Percentiles rank a stretch among this genome's conserved stretches.
Evolutionary conservation across 2,113 vertebrate species (phyloP).

Genomic region (Daboia siamensis): DNA sequence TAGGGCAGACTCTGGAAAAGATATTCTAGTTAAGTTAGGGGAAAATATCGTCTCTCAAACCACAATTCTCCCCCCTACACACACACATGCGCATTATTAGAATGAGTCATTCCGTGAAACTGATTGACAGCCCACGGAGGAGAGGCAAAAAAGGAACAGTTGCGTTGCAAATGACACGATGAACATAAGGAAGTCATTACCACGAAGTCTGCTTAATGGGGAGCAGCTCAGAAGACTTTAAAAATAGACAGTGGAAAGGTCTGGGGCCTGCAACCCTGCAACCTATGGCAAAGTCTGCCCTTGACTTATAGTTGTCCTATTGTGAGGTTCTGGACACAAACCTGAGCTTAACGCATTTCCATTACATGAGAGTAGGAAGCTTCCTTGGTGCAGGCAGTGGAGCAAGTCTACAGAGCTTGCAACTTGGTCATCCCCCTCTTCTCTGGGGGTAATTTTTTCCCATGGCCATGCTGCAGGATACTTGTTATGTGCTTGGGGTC

Average conservation of each 20-base stretch:
- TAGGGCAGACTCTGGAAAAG: conserved; percentile 20
- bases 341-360: no score
- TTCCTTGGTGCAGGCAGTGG: background rate
- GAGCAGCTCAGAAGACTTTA: background rate
- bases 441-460: no score
- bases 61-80: background rate
- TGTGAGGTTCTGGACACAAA: background rate
- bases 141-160: background rate
- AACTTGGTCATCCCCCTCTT: no score
- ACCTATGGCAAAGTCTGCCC: background rate
- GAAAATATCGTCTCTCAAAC: background rate
- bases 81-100: background rate
- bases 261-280: no score
- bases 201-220: background rate
- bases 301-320: background rate
- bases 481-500: no score
- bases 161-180: background rate
- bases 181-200: background rate
- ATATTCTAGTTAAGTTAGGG: background rate
- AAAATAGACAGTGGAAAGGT: background rate
- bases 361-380: background rate
- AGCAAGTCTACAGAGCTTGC: no score
- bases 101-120: background rate
- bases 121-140: background rate
- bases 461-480: no score